phyloP scores from a whole-genome alignment of 2,113 vertebrate species.

The Anseranas semipalmata region DNA sequence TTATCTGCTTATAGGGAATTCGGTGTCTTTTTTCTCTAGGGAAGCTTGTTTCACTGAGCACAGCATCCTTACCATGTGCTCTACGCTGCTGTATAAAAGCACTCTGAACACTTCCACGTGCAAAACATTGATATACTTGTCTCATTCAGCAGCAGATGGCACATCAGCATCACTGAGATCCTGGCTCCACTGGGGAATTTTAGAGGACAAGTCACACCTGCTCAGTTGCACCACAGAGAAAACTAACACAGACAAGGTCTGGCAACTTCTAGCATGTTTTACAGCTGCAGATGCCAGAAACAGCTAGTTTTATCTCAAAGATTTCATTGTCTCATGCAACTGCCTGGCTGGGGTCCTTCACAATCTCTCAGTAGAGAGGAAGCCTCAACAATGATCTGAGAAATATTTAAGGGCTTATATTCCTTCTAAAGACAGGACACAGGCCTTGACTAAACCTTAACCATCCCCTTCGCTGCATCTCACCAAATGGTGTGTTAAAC shows the following conservation, averaged over 20 bases:
- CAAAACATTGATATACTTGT: not conserved
- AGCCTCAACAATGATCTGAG: not conserved
- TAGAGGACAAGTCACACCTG: slow-evolving; percentile 32
- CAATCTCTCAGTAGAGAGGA: not conserved
- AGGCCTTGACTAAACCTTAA: not conserved
- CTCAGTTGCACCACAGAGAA: not conserved
- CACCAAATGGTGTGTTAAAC: not conserved
- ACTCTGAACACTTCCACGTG: not conserved
- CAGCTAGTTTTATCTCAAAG: not conserved
- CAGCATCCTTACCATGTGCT: not conserved
- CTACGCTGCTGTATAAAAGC: not conserved
- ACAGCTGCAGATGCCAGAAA: slow-evolving; percentile 20
- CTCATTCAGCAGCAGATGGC: slow-evolving; percentile 29
- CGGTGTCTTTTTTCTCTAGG: not conserved
- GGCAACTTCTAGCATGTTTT: not conserved
- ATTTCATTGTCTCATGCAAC: not conserved
- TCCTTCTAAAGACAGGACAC: not conserved
- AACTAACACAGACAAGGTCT: not conserved
- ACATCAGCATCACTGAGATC: not conserved
- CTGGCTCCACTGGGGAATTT: slow-evolving; percentile 1
- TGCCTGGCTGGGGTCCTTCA: not conserved
- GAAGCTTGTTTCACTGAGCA: not conserved
- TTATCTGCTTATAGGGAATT: not conserved
- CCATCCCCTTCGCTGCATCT: not conserved
- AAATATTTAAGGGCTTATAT: not conserved